A percentile compares a stretch with the other conserved stretches of the same genome.
Conservation (phyloP, 2,888 invertebrate genomes). For the Nephrotoma flavescens region DNA sequence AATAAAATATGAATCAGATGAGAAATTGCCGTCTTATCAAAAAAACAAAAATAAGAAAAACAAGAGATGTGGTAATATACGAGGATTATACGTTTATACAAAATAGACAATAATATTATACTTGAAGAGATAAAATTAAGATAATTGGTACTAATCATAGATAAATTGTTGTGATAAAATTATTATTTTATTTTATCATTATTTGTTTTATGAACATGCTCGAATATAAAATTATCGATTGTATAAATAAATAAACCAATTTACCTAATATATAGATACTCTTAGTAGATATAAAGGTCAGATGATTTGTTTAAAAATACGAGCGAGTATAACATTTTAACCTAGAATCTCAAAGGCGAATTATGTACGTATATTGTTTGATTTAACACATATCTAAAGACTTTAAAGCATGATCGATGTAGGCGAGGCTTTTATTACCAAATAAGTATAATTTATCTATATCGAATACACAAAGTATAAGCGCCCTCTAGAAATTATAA, state of each 20-base stretch:
- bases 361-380: neutral
- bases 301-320: neutral
- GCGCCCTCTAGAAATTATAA: too few relatives aligned
- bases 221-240: neutral
- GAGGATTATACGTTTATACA: neutral
- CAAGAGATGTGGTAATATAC: neutral
- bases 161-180: neutral
- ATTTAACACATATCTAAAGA: neutral
- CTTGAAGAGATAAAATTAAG: neutral
- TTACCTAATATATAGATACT: neutral
- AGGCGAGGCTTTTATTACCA: neutral
- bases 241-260: neutral
- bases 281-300: neutral
- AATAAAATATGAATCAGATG: neutral
- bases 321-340: neutral
- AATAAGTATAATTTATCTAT: neutral
- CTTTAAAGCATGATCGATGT: neutral
- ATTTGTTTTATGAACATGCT: neutral
- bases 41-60: neutral
- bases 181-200: neutral
- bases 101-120: neutral
- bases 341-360: neutral
- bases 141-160: neutral
- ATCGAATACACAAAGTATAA: neutral
- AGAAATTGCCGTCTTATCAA: neutral